phyloP scores from a whole-genome alignment of 2,113 vertebrate genomes.

The Phalacrocorax carbo region DNA sequence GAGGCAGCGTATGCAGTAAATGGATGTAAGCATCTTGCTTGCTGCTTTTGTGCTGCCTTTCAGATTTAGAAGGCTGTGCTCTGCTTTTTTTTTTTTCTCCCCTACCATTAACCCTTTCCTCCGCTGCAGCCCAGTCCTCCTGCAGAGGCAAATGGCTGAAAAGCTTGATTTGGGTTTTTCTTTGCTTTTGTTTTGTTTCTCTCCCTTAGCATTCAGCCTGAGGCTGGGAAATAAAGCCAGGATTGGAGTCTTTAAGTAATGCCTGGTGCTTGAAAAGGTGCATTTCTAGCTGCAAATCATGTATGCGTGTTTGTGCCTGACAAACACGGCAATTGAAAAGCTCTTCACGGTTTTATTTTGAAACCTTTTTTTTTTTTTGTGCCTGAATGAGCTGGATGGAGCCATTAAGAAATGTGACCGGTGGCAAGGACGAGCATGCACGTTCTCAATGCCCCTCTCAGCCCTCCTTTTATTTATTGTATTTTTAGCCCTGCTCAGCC shows the following conservation, averaged over 20 bases:
- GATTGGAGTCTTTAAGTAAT: neutral
- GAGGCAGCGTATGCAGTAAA: neutral
- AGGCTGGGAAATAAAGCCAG: neutral
- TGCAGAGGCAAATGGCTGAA: neutral
- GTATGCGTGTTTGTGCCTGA: neutral
- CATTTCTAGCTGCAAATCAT: neutral
- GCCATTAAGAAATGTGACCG: neutral
- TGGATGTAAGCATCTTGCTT: neutral
- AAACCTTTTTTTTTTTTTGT: neutral
- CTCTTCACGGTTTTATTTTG: neutral
- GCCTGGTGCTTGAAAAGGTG: neutral
- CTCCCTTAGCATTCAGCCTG: neutral
- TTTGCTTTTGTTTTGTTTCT: neutral
- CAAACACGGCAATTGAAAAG: neutral
- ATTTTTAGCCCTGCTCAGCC: neutral
- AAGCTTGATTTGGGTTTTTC: neutral
- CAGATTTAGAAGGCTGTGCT: neutral
- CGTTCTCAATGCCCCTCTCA: neutral
- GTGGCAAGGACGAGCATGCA: neutral
- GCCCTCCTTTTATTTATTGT: neutral
- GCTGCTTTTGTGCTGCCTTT: neutral
- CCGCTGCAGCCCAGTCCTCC: neutral
- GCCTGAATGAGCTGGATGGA: slow-evolving; percentile 16
- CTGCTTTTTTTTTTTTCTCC: neutral
- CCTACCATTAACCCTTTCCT: neutral